Evolutionary conservation across 2,113 vertebrate genomes (phyloP), one percentile per base, ranked within the genome.

Genomic region (Sialia sialis): DNA sequence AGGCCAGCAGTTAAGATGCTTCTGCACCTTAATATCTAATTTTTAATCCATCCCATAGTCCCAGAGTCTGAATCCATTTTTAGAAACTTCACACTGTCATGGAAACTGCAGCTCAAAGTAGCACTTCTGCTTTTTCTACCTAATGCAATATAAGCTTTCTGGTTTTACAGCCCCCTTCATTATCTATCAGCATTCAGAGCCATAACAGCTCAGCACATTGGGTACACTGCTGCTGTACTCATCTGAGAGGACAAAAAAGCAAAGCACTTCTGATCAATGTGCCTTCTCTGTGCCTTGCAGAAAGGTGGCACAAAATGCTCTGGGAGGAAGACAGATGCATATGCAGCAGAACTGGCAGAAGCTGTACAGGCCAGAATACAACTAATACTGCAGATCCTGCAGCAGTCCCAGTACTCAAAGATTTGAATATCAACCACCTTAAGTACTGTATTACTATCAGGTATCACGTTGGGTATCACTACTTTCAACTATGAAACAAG

Each of bases 201-300:
- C 5, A 0, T 3, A 80, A 63, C 11, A 68, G 21, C 27, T 52
- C 62, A 48, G 56, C 30, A 23, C 16, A 29, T 0, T 5, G 22
- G 30, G 21, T 39, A 67, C 21, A 20, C 11, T 7, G 38, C 43
- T 18, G 13, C 43, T 54, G 9, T 16, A 22, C 21, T 48, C 46
- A n/a, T 68, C 46, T 9, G 21, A 70, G 38, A 56, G 27, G 69
- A 27, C 10, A 52, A 62, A 60, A 58, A 62, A 21, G 13, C 74
- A 84, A 32, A 46, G 32, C 32, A 10, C 9, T 69, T 39, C 41
- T 5, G 0, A 60, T n/a, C 6, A 66, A 23, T 14, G 32, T 21
- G 55, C 16, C 46, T 16, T 23, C 39, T 52, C 59, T 26, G 6
- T 26, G 19, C 51, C 72, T 76, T 21, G 10, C n/a, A 78, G 46